These are phyloP conservation scores for Albula glossodonta DNA, from an alignment of 2,113 vertebrate species.

Conservation along the genomic window DNA sequence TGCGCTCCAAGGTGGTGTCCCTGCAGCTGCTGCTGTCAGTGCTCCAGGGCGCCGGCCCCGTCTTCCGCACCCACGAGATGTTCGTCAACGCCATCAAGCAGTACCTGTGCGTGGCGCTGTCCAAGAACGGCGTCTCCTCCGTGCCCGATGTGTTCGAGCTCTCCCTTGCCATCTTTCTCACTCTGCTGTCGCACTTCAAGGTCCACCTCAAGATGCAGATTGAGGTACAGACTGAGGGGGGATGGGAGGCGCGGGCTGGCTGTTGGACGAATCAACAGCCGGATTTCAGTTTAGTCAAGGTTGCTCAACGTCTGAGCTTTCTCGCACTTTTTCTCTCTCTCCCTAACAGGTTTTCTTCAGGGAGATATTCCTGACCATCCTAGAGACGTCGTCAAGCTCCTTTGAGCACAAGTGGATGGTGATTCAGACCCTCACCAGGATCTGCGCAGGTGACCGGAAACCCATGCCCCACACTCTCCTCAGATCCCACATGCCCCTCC, in stretches of 20 bases:
- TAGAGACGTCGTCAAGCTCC: conserved; percentile 94
- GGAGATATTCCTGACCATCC: conserved; percentile 96
- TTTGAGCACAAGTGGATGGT: conserved; percentile 99
- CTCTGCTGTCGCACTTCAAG: conserved; percentile 94
- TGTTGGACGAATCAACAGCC: too few relatives aligned
- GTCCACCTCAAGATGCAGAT: conserved; percentile 99
- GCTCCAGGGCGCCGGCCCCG: conserved; percentile 89
- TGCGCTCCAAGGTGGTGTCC: conserved; percentile 94
- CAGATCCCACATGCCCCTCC: neutral
- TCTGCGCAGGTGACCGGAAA: conserved; percentile 87
- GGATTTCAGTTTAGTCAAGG: too few relatives aligned
- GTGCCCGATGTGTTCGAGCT: conserved; percentile 97
- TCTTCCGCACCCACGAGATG: conserved; percentile 96
- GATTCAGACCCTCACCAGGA: conserved; percentile 95
- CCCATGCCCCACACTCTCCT: neutral
- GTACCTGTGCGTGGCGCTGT: conserved; percentile 94
- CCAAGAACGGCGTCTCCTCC: conserved; percentile 95
- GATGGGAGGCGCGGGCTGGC: too few relatives aligned
- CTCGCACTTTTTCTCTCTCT: neutral
- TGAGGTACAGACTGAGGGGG: conserved; percentile 73
- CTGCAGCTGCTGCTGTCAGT: conserved; percentile 93
- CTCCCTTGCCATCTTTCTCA: conserved; percentile 97
- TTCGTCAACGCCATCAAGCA: conserved; percentile 98
- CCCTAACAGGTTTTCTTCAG: conserved; percentile 89
- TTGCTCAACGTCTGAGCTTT: too few relatives aligned